Evolutionary conservation across 92 coral and sea anemone species (phyloP).

Genomic region (Zoanthus gigantus): DNA sequence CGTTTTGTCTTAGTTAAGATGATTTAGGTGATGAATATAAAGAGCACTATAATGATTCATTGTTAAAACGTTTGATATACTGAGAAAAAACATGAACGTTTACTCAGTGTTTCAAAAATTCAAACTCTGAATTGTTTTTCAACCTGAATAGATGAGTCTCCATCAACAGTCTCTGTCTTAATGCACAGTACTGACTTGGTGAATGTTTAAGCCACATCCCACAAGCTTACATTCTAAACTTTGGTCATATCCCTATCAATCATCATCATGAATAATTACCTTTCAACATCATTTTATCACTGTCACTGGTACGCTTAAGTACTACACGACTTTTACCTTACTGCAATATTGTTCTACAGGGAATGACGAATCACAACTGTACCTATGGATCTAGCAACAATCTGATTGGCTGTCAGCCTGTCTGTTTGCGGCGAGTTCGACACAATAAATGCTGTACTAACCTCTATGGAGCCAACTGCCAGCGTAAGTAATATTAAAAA

Average conservation of each 20-base stretch:
- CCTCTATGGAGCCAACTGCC: slow-evolving; percentile 84
- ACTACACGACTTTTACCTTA: not conserved
- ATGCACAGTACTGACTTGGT: not conserved
- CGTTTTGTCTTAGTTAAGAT: no score
- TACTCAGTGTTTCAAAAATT: no score
- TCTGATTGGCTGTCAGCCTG: slow-evolving; percentile 82
- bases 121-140: no score
- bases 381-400: slow-evolving; percentile 55
- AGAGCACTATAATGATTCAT: no score
- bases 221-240: not conserved
- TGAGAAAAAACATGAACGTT: no score
- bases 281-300: not conserved
- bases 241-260: not conserved
- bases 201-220: not conserved
- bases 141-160: not conserved
- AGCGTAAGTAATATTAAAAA: slow-evolving; percentile 52
- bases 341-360: slow-evolving; percentile 38
- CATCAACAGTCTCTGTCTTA: not conserved
- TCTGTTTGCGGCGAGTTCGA: slow-evolving; percentile 73
- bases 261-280: not conserved
- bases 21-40: no score
- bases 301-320: not conserved
- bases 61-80: no score
- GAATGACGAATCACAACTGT: slow-evolving; percentile 72
- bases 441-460: slow-evolving; percentile 78